Conservation (phyloP, 2,113 vertebrate genomes). For the Plecotus auritus region DNA sequence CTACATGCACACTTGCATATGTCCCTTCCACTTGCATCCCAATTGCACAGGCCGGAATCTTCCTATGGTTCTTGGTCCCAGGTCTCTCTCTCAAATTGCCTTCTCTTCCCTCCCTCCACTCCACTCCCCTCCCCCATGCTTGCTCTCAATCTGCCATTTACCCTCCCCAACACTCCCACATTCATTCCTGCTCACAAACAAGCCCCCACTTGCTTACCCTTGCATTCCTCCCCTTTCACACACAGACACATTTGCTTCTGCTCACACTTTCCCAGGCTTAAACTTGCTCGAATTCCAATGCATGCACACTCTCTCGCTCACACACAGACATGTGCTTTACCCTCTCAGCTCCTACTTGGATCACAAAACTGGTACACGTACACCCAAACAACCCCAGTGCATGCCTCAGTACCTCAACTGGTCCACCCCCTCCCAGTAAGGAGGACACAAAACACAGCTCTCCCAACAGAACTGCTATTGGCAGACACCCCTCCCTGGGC, state of each 20-base stretch:
- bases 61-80: neutral
- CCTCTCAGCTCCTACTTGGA: neutral
- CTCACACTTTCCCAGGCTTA: neutral
- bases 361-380: neutral
- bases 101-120: neutral
- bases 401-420: neutral
- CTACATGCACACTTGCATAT: neutral
- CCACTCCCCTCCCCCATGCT: neutral
- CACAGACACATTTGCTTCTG: neutral
- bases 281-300: neutral
- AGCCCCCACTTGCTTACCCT: conserved; percentile 21
- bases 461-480: neutral
- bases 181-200: conserved; percentile 11
- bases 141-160: neutral
- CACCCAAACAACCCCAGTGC: neutral
- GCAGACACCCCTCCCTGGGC: neutral
- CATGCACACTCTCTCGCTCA: fast-evolving
- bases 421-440: neutral
- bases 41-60: neutral
- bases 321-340: neutral
- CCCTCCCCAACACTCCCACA: neutral
- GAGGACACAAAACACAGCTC: neutral
- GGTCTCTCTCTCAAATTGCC: neutral
- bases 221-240: neutral
- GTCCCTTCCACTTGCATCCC: neutral